Evolutionary conservation across 2,888 invertebrate genomes (phyloP).

Genomic region (Alsophila aescularia): DNA sequence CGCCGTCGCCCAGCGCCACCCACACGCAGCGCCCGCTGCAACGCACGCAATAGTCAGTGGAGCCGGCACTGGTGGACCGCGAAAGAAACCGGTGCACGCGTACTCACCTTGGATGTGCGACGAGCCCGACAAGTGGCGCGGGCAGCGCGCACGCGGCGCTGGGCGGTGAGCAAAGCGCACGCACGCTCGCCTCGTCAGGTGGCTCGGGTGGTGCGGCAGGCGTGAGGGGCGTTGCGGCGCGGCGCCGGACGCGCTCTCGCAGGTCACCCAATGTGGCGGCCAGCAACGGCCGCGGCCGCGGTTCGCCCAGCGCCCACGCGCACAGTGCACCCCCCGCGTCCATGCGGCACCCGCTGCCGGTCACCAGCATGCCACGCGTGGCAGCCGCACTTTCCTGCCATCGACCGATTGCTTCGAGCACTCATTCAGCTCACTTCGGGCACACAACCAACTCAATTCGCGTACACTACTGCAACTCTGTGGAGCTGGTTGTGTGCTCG

Average conservation of each 20-base stretch:
- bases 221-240: conserved; percentile 26
- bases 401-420: too few relatives aligned
- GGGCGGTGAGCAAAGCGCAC: conserved; percentile 55
- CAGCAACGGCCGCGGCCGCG: conserved; percentile 41
- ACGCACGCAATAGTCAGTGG: background rate
- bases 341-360: conserved; percentile 28
- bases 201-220: conserved; percentile 28
- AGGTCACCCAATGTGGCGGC: conserved; percentile 29
- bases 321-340: conserved; percentile 42
- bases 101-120: conserved; percentile 46
- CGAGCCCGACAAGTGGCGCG: conserved; percentile 52
- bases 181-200: conserved; percentile 49
- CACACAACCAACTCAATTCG: too few relatives aligned
- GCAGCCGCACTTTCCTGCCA: background rate
- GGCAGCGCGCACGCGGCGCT: conserved; percentile 32
- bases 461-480: too few relatives aligned
- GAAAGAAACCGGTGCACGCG: too few relatives aligned
- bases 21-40: conserved; percentile 58
- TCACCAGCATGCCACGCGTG: conserved; percentile 32
- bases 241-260: conserved; percentile 33
- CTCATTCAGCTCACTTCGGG: too few relatives aligned
- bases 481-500: too few relatives aligned
- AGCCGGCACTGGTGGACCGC: background rate
- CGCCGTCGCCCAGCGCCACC: conserved; percentile 52
- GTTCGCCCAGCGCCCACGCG: conserved; percentile 48